Conservation (phyloP, 2,797 vertebrate genomes). For the Enteromius fasciolatus region DNA sequence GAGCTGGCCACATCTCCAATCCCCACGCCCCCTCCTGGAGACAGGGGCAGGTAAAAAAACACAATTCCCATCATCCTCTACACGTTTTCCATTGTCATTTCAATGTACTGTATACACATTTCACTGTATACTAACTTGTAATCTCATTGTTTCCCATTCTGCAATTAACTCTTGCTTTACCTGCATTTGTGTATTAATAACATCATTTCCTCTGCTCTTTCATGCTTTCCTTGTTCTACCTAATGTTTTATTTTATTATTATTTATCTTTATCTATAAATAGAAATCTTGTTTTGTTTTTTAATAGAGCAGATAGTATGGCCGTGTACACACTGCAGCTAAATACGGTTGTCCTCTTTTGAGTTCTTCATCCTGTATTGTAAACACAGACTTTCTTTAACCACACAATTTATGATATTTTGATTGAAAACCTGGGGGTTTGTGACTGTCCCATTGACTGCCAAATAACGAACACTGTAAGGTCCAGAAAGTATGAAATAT, state of each 20-base stretch:
- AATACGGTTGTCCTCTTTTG: neutral
- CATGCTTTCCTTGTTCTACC: conserved; percentile 43
- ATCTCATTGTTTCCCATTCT: conserved; percentile 24
- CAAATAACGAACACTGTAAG: too few relatives aligned
- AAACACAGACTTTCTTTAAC: neutral
- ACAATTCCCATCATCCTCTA: conserved; percentile 34
- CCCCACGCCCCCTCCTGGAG: conserved; percentile 81
- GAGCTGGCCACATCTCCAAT: conserved; percentile 81
- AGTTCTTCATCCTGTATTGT: conserved; percentile 31
- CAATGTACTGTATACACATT: conserved; percentile 13
- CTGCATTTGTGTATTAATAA: conserved; percentile 25
- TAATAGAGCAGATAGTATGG: conserved; percentile 4
- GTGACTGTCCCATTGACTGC: too few relatives aligned
- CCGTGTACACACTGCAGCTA: conserved; percentile 27
- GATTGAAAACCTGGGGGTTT: too few relatives aligned
- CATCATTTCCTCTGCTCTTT: conserved; percentile 32
- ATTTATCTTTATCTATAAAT: neutral
- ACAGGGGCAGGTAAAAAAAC: conserved; percentile 86
- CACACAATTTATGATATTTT: too few relatives aligned
- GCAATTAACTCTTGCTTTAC: conserved; percentile 24
- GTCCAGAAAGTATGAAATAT: too few relatives aligned
- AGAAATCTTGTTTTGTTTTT: neutral
- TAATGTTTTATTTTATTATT: conserved; percentile 21
- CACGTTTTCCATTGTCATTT: conserved; percentile 59
- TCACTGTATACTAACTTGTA: neutral